A percentile compares a stretch with the other conserved stretches of the same genome.
These are phyloP conservation scores for Drosophila neotestacea DNA, from an alignment of 2,888 invertebrate genomes.

Conservation along the genomic window DNA sequence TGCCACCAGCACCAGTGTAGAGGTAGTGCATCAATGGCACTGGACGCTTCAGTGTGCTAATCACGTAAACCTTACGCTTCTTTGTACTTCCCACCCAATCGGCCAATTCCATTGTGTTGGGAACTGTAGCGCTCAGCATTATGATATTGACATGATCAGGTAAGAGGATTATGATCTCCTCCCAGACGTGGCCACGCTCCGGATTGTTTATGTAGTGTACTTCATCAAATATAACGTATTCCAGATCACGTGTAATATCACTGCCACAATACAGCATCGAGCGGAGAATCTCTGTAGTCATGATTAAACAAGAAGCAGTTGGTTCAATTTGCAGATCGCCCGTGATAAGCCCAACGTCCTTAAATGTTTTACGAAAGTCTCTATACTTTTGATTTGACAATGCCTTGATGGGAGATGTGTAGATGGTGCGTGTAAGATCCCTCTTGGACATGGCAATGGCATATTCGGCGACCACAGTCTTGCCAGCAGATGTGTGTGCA, in stretches of 20 bases:
- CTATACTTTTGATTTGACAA: conserved; percentile 99
- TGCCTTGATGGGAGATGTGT: conserved; percentile 99
- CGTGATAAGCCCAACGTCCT: conserved; percentile 96
- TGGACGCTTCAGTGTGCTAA: conserved; percentile 96
- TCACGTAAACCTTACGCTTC: conserved; percentile 95
- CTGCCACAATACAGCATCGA: conserved; percentile 98
- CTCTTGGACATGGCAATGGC: conserved; percentile 97
- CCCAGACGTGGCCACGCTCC: conserved; percentile 99
- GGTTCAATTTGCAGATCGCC: conserved; percentile 98
- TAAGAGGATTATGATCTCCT: conserved; percentile 97
- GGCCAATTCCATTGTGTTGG: conserved; percentile 98
- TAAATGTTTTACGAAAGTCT: conserved; percentile 96
- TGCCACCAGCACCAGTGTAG: conserved; percentile 92
- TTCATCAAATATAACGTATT: conserved; percentile 99
- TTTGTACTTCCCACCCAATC: conserved; percentile 96
- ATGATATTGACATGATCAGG: conserved; percentile 98
- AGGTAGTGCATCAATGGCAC: conserved; percentile 98
- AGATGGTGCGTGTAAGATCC: conserved; percentile 96
- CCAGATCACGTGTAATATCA: conserved; percentile 97
- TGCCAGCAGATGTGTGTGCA: conserved; percentile 99
- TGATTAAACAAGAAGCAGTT: conserved; percentile 97
- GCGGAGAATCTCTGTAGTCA: conserved; percentile 99
- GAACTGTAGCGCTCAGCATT: conserved; percentile 98
- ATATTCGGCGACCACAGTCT: conserved; percentile 99
- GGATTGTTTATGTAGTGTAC: conserved; percentile 99